Evolutionary conservation across 2,113 vertebrate species (phyloP), one percentile per base, ranked within the genome.

Genomic region (Hemiscyllium ocellatum): DNA sequence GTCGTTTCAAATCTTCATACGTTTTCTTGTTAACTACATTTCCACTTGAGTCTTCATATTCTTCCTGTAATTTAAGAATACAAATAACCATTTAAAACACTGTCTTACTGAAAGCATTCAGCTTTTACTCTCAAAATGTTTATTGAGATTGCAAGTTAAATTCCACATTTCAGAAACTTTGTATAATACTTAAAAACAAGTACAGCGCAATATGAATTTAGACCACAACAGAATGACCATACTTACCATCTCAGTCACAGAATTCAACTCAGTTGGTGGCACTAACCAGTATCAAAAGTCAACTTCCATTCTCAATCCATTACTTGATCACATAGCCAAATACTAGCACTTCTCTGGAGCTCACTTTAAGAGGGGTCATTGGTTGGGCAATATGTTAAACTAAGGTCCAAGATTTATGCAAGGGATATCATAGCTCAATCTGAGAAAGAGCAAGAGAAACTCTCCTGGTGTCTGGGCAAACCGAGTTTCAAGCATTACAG

Each of bases 11-110:
- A 97, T 99, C 99, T 96, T 99, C 99, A 0, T 99, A 99, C 0
- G 99, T 99, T 97, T 99, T 99, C 97, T 99, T 99, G 96, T 99
- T 99, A 96, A 99, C 99, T 96, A 99, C 99, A 0, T 99, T 99
- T 95, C 99, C 99, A 10, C 98, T 99, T 56, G 99, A 99, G 96
- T 99, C 99, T 96, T 99, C 99, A 0, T 99, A 99, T 95, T 99
- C 99, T 96, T 99, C 99, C 99, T 99, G 96, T 42, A 97, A 96
- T 0, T n/a, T 94, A 97, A 96, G 0, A 0, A 83, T 70, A 50
- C 12, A 10, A 95, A n/a, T 94, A 12, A 42, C n/a, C 17, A 26
- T 26, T 72, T 95, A 95, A 70, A 95, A 76, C 24, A 95, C n/a
- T 68, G 76, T 87, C 24, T 65, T 65, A 1, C 50, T 33, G 86